Conservation (phyloP, 2,888 invertebrate species). For the Epsilonema sp. region DNA sequence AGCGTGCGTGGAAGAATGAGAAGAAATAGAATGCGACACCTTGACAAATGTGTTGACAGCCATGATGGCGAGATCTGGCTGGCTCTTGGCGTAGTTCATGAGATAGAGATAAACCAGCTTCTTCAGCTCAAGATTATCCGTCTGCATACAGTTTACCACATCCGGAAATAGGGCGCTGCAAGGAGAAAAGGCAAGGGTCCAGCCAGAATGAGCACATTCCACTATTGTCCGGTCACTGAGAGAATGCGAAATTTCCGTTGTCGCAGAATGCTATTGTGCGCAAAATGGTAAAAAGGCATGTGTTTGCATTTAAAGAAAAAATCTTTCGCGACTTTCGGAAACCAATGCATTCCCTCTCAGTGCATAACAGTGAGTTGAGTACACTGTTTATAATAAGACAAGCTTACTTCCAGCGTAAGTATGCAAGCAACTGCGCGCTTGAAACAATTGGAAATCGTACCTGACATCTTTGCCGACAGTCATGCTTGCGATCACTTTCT, state of each 20-base stretch:
- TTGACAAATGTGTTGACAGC: conserved; percentile 99
- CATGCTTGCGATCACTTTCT: conserved; percentile 99
- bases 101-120: conserved; percentile 92
- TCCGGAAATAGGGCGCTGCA: conserved; percentile 80
- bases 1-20: background rate
- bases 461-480: conserved; percentile 96
- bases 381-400: no score
- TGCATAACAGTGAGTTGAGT: no score
- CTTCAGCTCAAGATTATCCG: conserved; percentile 92
- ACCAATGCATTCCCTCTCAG: no score
- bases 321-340: no score
- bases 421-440: no score
- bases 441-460: conserved; percentile 15
- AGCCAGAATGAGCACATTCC: no score
- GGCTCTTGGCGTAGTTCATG: conserved; percentile 99
- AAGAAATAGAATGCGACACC: conserved; percentile 38
- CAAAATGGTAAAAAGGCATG: no score
- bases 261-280: no score
- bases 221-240: no score
- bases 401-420: no score
- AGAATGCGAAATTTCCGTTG: no score
- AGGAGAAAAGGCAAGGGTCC: conserved; percentile 1
- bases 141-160: conserved; percentile 99
- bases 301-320: no score
- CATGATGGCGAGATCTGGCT: conserved; percentile 99